Percentiles rank a stretch among this genome's conserved stretches.
Evolutionary conservation across 2,888 invertebrate species (phyloP).

Genomic region (Lasioglossum figueresi): DNA sequence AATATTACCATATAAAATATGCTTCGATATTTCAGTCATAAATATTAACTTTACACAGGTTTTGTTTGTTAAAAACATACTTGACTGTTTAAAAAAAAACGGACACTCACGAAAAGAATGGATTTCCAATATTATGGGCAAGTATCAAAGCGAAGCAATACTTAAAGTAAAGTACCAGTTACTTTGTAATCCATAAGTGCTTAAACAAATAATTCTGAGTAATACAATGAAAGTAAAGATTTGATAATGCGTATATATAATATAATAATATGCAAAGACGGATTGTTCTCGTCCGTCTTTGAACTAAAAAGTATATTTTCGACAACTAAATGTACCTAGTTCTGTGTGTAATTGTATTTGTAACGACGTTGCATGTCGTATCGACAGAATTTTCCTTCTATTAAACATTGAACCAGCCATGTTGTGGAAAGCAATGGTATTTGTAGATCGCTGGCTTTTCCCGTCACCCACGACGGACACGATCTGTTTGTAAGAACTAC

Average conservation of each 20-base stretch:
- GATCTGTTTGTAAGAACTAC: slow-evolving; percentile 87
- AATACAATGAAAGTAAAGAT: slow-evolving; percentile 25
- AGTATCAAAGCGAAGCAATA: slow-evolving; percentile 3
- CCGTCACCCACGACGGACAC: slow-evolving; percentile 86
- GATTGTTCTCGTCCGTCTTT: slow-evolving; percentile 30
- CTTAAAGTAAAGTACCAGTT: slow-evolving; percentile 25
- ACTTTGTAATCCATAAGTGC: slow-evolving; percentile 28
- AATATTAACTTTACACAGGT: slow-evolving; percentile 17
- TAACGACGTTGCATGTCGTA: slow-evolving; percentile 85
- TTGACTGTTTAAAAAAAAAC: slow-evolving; percentile 1
- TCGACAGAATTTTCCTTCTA: slow-evolving; percentile 86
- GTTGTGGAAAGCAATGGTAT: slow-evolving; percentile 88
- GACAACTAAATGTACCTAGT: slow-evolving; percentile 43
- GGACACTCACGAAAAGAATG: background rate
- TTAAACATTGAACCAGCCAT: slow-evolving; percentile 89
- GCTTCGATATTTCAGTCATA: slow-evolving; percentile 27
- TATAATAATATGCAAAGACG: slow-evolving; percentile 21
- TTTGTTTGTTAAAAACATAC: background rate
- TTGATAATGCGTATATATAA: slow-evolving; percentile 14
- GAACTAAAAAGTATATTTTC: slow-evolving; percentile 30
- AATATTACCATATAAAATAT: slow-evolving; percentile 35
- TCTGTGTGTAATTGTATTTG: slow-evolving; percentile 84
- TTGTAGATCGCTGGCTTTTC: slow-evolving; percentile 85
- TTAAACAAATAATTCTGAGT: slow-evolving; percentile 19
- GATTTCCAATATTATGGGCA: background rate